Conservation (phyloP, 1,140 invertebrate species). For the Halictus rubicundus region DNA sequence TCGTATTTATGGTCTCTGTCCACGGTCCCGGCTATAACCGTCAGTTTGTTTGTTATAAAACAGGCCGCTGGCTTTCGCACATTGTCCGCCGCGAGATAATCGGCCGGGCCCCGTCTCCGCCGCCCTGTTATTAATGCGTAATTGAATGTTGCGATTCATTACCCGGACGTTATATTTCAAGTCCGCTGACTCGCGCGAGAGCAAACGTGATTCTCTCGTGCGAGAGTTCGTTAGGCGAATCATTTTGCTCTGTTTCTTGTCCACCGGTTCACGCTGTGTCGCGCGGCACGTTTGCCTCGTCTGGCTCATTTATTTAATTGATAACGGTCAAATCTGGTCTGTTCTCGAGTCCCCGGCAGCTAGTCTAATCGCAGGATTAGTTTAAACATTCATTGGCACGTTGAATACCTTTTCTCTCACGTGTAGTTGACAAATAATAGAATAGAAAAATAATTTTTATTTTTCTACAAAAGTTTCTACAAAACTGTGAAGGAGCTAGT, state of each 20-base stretch:
- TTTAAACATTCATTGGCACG: too few species aligned
- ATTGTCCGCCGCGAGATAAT: constrained; percentile 68
- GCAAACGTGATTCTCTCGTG: not conserved
- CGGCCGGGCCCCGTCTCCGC: constrained; percentile 46
- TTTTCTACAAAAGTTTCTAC: too few species aligned
- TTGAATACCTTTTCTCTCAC: too few species aligned
- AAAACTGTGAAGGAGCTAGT: too few species aligned
- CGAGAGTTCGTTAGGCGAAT: too few species aligned
- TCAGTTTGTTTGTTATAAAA: constrained; percentile 55
- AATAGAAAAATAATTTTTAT: too few species aligned
- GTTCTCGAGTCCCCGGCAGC: too few species aligned
- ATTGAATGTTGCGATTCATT: constrained; percentile 71
- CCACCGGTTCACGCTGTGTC: not conserved
- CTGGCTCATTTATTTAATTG: too few species aligned
- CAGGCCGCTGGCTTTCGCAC: constrained; percentile 52
- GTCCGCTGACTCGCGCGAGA: not conserved
- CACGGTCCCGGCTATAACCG: constrained; percentile 39
- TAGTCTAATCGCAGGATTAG: too few species aligned
- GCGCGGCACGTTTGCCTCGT: too few species aligned
- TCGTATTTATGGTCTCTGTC: constrained; percentile 62
- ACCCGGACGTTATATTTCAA: constrained; percentile 64
- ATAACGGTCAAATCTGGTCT: too few species aligned
- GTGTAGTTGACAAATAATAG: too few species aligned
- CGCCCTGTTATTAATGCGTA: constrained; percentile 73
- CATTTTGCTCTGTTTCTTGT: not conserved